Base-by-base conservation (phyloP, 2,797 vertebrate genomes). In the Sebastolobus altivelis region DNA sequence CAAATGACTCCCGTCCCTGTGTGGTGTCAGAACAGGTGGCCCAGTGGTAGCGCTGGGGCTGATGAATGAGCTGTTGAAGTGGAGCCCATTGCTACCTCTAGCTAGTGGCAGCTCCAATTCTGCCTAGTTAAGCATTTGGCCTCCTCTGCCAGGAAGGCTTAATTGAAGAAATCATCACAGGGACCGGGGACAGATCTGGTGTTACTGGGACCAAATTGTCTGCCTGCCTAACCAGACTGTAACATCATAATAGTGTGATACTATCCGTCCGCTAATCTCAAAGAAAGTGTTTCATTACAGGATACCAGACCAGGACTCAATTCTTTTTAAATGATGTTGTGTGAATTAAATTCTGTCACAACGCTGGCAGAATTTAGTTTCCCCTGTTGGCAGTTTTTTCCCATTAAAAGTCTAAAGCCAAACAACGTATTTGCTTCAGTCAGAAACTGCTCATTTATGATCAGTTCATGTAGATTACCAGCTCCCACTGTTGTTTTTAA, bases 41-140 rank as follows among this genome's bases (percentile, higher is more conserved):
- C 91, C 91, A 75, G 93, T 94, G 92, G 91, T 89, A 90, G 92
- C 72, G 65, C 87, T 31, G 88, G 85, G 89, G 84, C 94, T 95
- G 93, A 95, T 93, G 93, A 94, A 95, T 94, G 93, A 94, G 93
- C 92, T 93, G 94, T 94, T 93, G 92, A 94, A 94, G 90, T 90
- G 91, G 91, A 90, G 93, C 93, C 94, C 93, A 88, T 90, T 92
- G 92, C 93, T 90, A 91, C 92, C 87, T 90, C 91, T 87, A 90
- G 93, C 93, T 89, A 66, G 92, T 93, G 94, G 93, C 93, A 90
- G 93, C 92, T 94, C 93, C 93, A 92, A 93, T 94, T 94, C 92
- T 94, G 93, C 93, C 92, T 92, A 91, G 92, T 95, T 93, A 94
- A 94, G 93, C 93, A 91, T 94, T 93, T 87, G 92, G 88, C 85